A percentile compares a stretch with the other conserved stretches of the same genome.
phyloP scores from a whole-genome alignment of 2,797 vertebrate species.

The Natrix natrix region DNA sequence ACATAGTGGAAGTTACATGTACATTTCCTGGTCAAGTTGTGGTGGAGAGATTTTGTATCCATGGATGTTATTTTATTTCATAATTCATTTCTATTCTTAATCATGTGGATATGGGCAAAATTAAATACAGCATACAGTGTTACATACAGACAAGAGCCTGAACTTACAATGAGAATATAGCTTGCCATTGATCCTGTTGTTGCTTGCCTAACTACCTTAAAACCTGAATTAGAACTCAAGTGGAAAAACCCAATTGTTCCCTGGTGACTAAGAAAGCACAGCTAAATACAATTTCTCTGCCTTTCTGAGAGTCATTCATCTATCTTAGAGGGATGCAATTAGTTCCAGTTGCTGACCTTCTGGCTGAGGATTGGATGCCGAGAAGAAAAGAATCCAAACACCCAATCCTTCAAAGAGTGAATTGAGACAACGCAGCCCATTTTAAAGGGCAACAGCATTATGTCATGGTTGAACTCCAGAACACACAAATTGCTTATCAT shows the following conservation, averaged over 20 bases:
- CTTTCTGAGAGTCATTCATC: slow-evolving; percentile 12
- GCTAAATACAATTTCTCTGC: slow-evolving; percentile 2
- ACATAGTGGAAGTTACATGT: not conserved
- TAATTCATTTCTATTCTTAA: not conserved
- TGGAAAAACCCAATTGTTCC: slow-evolving; percentile 8
- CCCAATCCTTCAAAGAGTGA: not conserved
- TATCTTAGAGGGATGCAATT: slow-evolving; percentile 19
- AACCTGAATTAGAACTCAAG: slow-evolving; percentile 26
- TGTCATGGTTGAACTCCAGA: not conserved
- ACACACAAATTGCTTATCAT: not conserved
- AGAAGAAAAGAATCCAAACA: not conserved
- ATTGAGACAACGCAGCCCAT: not conserved
- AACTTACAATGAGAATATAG: not conserved
- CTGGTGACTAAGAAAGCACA: not conserved
- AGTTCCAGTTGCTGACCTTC: slow-evolving; percentile 14
- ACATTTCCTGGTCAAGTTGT: not conserved
- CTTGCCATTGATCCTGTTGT: not conserved
- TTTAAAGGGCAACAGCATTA: not conserved
- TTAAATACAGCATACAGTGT: not conserved
- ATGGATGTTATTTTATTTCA: not conserved
- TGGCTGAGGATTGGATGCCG: not conserved
- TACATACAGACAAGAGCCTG: not conserved
- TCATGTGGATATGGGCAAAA: not conserved
- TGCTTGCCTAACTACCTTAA: not conserved
- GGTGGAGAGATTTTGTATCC: not conserved